Base-by-base conservation (phyloP, 2,113 vertebrate genomes). In the Istiophorus platypterus region DNA sequence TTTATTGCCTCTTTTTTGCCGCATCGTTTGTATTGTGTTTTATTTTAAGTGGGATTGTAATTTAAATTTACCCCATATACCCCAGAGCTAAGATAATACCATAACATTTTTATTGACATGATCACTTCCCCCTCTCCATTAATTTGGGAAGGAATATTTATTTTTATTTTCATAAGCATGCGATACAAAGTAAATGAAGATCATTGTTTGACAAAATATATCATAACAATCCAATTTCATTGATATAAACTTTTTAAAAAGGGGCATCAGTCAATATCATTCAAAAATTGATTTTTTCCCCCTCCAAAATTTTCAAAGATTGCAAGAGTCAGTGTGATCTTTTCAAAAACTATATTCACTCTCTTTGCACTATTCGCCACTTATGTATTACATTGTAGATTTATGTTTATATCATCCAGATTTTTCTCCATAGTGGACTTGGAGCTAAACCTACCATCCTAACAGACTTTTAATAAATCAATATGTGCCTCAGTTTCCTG, bases 401-500 rank as follows among this genome's bases (percentile, higher is more conserved):
- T 49, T 59, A 22, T 61, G 7, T 58, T 45, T n/a, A 31, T 41
- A 49, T 27, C 5, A n/a, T 56, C 34, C 27, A 45, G 11, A 2
- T 3, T 69, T 54, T 12, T 59, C n/a, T 24, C 39, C 31, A 20
- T 13, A 51, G 1, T 65, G 72, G 27, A 58, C 45, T 34, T 41
- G 29, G 10, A 51, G 65, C 22, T 57, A 78, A 65, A 42, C 14
- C 58, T 39, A 4, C 12, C 17, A n/a, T 63, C 47, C 27, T 61
- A 31, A 74, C 17, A 61, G 65, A 85, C 75, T 78, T 76, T 78
- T 70, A 72, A 76, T 76, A 37, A 82, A 85, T 92, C 88, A 80
- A 88, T 85, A 69, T 26, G 34, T 22, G 9, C 68, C 63, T 68
- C 54, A 27, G 70, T 66, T 67, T 86, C 82, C 87, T 83, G 87